Evolutionary conservation across 2,113 vertebrate species (phyloP), one percentile per base, ranked within the genome.

Genomic region (Oncorhynchus gorbuscha): DNA sequence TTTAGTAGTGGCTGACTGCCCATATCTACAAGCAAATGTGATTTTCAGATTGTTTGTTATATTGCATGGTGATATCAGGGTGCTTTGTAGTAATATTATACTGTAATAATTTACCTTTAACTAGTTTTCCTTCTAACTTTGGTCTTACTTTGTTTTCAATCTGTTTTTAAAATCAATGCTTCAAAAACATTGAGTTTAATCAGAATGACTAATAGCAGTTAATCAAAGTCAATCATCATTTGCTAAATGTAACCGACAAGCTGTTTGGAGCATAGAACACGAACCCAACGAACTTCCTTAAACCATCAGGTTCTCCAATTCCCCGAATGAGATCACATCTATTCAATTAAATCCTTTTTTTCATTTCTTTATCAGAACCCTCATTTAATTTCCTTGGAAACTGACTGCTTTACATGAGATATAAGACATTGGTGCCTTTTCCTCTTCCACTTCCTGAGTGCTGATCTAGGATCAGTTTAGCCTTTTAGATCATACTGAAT

Each of bases 321-420:
- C 71, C 59, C 65, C 61, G 62, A 68, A 67, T 61, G 35, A 74
- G 35, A 14, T 71, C 71, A 55, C 59, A 69, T 71, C 76, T 72
- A 74, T 58, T 79, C 61, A 62, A 74, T 86, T 81, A 80, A 48
- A 69, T n/a, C 7, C 59, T 5, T 39, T 8, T 8, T 45, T 9
- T 11, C 0, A 2, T 24, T 22, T 1, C n/a, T n/a, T n/a, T 16
- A 55, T 3, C 14, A 18, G 49, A 55, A 55, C 12, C 48, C 48
- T 14, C 9, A 51, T 51, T 51, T 51, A 4, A 51, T 51, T 51
- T 3, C 12, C 1, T 51, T 51, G 14, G 14, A 14, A 51, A 51
- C 9, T 1, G 49, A 16, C 51, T 18, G 2, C 14, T 55, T 55
- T 55, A 55, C 16, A 51, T 13, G 49, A 16, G 49, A 14, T 13